Evolutionary conservation across 2,888 invertebrate genomes (phyloP), one percentile per base, ranked within the genome.

Genomic region (Pristionchus japonicus): DNA sequence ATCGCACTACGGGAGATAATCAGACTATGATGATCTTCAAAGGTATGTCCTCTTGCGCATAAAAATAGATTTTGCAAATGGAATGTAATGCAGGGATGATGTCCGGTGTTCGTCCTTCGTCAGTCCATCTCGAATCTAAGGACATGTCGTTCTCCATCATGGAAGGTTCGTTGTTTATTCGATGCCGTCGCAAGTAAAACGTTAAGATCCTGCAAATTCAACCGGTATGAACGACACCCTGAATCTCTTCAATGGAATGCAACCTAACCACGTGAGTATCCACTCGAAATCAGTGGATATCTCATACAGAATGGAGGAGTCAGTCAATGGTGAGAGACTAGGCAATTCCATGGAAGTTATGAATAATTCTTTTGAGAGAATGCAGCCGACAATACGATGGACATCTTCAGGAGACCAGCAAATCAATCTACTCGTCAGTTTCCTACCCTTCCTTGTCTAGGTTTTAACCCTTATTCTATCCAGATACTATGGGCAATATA

Each of bases 131-230:
- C 43, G 77, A 77, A 40, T 40, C 47, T 15, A 49, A 43, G 27
- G 82, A 83, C 52, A 83, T 83, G 82, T 83, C 82, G 9, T 52
- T 83, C 52, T 83, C 82, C 17, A 52, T 83, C n/a, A 52, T 83
- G n/a, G 82, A 83, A 52, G 82, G 82, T 83, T 27, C 17, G 37
- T 83, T 49, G 15, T 13, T 13, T 27, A 17, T 27, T n/a, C 40
- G 23, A 7, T 17, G 3, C 37, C n/a, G 3, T 23, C n/a, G 23
- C 43, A 43, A 40, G 20, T 23, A 11, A 43, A 11, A n/a, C 52
- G 31, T 40, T 49, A 20, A 77, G 43, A 77, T n/a, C 43, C 40
- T 4, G 43, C 77, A 34, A 77, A 43, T 52, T 23, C 23, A 31
- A 20, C 20, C 34, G 52, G 23, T 6, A 52, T 17, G 34, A 52